Evolutionary conservation across 2,113 vertebrate species (phyloP), one percentile per base, ranked within the genome.

Genomic region (Nannobrachium achirus): DNA sequence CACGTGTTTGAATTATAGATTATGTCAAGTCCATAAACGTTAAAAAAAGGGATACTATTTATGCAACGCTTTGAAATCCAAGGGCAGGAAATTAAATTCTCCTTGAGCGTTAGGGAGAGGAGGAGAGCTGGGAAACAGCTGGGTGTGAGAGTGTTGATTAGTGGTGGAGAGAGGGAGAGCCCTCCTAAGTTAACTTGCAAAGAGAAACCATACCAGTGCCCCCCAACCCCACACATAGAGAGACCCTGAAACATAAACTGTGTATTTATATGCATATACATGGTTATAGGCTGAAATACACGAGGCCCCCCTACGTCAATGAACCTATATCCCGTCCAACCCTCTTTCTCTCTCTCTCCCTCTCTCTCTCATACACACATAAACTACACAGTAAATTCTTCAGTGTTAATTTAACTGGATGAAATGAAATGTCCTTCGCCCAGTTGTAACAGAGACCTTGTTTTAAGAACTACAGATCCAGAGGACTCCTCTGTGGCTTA

Each of bases 61-160:
- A 85, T 85, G 82, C 76, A 82, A 83, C 79, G 77, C 86, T 89
- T 90, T 87, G 76, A 90, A 90, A 86, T 83, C 71, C 81, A 71
- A 52, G 69, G 72, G 70, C 83, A 89, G 88, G 87, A 89, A 90
- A 91, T 89, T 82, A 88, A 79, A 90, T 85, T 86, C 63, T 55
- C 77, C 85, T 83, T 85, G 81, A 56, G 57, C 57, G 13, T 42
- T 53, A 33, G 44, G 53, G 44, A 89, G 76, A 69, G 64, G 52
- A 78, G 68, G 66, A 70, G 76, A 77, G 63, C 50, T 61, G 73
- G 76, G 75, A 78, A 70, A 82, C 78, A 67, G 76, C 76, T 68
- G 78, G 49, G 70, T 62, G 38, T 81, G 80, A 16, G 61, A 71
- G 63, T 0, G 13, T 62, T 82, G 85, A 87, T 89, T 85, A 84